Percentiles rank a stretch among this genome's conserved stretches.
phyloP scores from a whole-genome alignment of 2,888 invertebrate genomes.

The Scrobipalpa costella region DNA sequence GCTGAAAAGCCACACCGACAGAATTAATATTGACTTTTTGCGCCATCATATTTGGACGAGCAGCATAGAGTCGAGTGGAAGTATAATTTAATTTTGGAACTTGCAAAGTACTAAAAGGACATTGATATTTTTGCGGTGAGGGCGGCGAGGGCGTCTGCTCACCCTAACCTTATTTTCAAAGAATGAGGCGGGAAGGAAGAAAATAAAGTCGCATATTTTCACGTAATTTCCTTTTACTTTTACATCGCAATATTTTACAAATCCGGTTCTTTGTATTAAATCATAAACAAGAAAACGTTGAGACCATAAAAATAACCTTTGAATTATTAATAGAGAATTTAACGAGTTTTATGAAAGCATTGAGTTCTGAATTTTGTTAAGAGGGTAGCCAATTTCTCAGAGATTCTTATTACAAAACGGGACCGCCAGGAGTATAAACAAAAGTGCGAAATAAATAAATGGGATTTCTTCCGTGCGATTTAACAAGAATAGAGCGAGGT shows the following conservation, averaged over 20 bases:
- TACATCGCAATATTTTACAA: not conserved
- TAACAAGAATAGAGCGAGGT: constrained; percentile 20
- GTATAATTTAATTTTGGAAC: constrained; percentile 9
- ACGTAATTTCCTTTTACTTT: not conserved
- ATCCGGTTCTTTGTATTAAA: not conserved
- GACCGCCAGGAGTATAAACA: constrained; percentile 21
- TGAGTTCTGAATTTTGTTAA: not conserved
- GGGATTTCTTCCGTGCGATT: constrained; percentile 23
- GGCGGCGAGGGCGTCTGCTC: not conserved
- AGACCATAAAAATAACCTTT: not conserved
- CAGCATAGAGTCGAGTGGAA: not conserved
- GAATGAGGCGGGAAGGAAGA: not conserved
- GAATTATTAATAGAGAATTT: constrained; percentile 2
- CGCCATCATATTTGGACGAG: constrained; percentile 14
- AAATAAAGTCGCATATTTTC: not conserved
- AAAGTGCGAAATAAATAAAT: constrained; percentile 23
- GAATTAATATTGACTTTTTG: constrained; percentile 21
- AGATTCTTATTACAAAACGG: constrained; percentile 13
- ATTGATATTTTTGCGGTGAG: not conserved
- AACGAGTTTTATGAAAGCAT: not conserved
- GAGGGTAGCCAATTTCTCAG: constrained; percentile 1
- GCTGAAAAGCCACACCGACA: not conserved
- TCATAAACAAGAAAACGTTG: not conserved
- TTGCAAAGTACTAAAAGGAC: not conserved
- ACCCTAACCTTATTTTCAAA: not conserved